Percentiles rank a stretch among this genome's conserved stretches.
Conservation (phyloP, 2,888 invertebrate species). For the Lathronympha strigana region DNA sequence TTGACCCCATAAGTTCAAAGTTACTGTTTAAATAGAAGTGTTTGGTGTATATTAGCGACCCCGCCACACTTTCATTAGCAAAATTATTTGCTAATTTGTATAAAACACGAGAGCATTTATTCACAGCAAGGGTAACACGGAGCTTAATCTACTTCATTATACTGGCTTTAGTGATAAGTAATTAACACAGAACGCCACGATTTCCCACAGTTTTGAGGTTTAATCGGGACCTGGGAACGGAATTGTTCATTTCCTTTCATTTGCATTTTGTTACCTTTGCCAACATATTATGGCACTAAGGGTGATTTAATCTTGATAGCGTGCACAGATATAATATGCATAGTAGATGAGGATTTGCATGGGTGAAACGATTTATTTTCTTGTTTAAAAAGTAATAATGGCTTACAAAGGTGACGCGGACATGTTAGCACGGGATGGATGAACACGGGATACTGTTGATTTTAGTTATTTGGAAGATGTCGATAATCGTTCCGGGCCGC, state of each 20-base stretch:
- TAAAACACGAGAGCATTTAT: slow-evolving; percentile 63
- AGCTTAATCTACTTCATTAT: slow-evolving; percentile 72
- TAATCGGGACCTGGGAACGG: slow-evolving; percentile 44
- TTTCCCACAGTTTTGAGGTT: slow-evolving; percentile 51
- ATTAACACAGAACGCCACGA: slow-evolving; percentile 63
- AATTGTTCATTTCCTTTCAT: slow-evolving; percentile 42
- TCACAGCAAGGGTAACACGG: slow-evolving; percentile 57
- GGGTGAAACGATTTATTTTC: slow-evolving; percentile 5
- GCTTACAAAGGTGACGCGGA: slow-evolving; percentile 8
- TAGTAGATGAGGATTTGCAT: slow-evolving; percentile 21
- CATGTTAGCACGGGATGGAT: slow-evolving; percentile 5
- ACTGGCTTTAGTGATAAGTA: slow-evolving; percentile 61
- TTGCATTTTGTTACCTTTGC: slow-evolving; percentile 43
- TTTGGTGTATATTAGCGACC: slow-evolving; percentile 57
- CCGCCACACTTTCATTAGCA: slow-evolving; percentile 65
- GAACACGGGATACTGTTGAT: slow-evolving; percentile 55
- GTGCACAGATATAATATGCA: slow-evolving; percentile 29
- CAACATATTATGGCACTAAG: slow-evolving; percentile 39
- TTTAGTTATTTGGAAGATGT: slow-evolving; percentile 60
- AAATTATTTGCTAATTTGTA: slow-evolving; percentile 78
- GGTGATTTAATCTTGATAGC: slow-evolving; percentile 40
- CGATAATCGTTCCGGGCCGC: slow-evolving; percentile 62
- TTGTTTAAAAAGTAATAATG: slow-evolving; percentile 6
- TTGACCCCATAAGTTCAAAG: slow-evolving; percentile 50
- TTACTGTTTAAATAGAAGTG: slow-evolving; percentile 45